Conservation (phyloP, 37 sponge, comb jelly and placozoan species). For the Eunapius fragilis region DNA sequence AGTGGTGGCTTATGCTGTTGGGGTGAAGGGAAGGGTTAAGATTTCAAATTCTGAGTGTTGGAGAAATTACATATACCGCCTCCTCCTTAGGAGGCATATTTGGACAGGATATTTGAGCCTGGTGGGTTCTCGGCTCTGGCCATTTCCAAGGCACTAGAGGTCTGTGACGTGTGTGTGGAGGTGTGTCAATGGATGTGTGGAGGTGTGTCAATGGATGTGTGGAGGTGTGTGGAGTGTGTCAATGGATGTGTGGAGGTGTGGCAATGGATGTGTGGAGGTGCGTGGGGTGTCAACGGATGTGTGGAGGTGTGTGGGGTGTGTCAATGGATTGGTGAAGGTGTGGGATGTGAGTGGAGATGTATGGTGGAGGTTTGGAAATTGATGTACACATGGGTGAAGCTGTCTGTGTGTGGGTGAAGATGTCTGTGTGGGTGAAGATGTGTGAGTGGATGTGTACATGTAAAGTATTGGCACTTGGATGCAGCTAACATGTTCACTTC, state of each 20-base stretch:
- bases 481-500: background rate
- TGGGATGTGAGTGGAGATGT: no score
- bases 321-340: background rate
- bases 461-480: no score
- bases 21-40: no score
- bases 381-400: no score
- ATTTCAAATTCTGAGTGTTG: no score
- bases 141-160: constrained; percentile 49
- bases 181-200: background rate
- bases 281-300: background rate
- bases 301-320: background rate
- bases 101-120: constrained; percentile 39
- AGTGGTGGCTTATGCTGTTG: no score
- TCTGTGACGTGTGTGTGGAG: constrained; percentile 8
- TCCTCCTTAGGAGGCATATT: constrained; percentile 34
- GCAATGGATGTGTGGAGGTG: background rate
- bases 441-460: no score
- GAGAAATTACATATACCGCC: no score
- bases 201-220: background rate
- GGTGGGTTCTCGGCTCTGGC: constrained; percentile 43
- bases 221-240: background rate
- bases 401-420: no score
- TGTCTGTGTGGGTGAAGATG: no score
- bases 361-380: no score
- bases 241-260: background rate